Percentiles rank a stretch among this genome's conserved stretches.
Evolutionary conservation across 2,797 vertebrate species (phyloP).

Genomic region (Scolopax rusticola): DNA sequence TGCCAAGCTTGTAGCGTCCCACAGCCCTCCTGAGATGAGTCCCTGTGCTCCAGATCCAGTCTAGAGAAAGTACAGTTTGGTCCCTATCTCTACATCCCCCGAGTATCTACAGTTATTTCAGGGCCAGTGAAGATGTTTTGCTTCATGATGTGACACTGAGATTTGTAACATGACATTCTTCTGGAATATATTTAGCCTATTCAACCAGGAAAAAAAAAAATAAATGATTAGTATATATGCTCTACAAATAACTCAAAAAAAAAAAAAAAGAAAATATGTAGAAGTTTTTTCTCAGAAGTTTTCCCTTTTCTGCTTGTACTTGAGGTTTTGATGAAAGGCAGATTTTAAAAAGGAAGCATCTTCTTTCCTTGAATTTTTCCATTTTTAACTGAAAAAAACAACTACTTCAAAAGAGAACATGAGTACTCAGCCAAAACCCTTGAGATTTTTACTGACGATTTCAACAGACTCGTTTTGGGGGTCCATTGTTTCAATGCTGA

Average conservation of each 20-base stretch:
- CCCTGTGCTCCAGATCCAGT: not conserved
- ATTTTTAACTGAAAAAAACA: conserved; percentile 44
- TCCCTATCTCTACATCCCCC: not conserved
- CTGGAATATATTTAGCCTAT: not conserved
- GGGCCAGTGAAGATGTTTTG: not conserved
- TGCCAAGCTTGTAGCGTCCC: fast-evolving
- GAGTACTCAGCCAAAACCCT: conserved; percentile 31
- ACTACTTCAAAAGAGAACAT: conserved; percentile 46
- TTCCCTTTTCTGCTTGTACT: conserved; percentile 4
- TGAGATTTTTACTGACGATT: conserved; percentile 22
- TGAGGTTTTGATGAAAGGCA: conserved; percentile 23
- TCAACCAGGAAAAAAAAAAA: not conserved
- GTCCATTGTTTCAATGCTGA: conserved; percentile 23
- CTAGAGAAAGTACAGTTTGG: not conserved
- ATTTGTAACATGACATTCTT: not conserved
- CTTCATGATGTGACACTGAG: not conserved
- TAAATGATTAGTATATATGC: not conserved
- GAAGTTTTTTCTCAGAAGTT: not conserved
- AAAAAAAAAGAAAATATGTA: not conserved
- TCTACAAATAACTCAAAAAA: not conserved
- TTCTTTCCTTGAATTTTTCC: conserved; percentile 28
- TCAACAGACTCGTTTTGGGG: not conserved
- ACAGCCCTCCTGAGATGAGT: not conserved
- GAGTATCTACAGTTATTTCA: not conserved
- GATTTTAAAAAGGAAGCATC: not conserved